Conservation (phyloP, 2,113 vertebrate species). For the Caretta caretta region DNA sequence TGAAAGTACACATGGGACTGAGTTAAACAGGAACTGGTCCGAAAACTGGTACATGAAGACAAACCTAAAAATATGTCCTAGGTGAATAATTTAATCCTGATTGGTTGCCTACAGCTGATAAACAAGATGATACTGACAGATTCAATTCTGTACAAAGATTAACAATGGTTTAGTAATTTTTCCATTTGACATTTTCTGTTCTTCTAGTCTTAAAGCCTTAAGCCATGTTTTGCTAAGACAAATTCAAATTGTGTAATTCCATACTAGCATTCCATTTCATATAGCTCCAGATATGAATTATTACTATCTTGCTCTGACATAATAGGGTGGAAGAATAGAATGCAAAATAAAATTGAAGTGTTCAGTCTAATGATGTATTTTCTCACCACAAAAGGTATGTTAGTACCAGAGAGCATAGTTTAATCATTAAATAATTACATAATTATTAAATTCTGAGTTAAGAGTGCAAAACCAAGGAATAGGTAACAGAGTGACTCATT, state of each 20-base stretch:
- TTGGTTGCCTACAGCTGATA: not conserved
- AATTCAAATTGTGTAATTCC: not conserved
- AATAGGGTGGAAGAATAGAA: not conserved
- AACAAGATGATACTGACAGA: not conserved
- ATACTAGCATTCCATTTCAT: not conserved
- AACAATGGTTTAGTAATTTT: too few species aligned
- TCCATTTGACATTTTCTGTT: not conserved
- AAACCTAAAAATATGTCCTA: not conserved
- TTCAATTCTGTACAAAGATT: not conserved
- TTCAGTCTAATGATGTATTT: not conserved
- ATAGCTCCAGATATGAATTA: not conserved
- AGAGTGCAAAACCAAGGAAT: not conserved
- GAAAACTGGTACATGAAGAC: not conserved
- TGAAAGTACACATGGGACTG: not conserved
- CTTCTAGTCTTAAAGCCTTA: not conserved
- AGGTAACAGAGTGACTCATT: not conserved
- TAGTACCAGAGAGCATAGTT: not conserved
- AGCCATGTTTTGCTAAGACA: not conserved
- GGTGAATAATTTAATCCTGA: not conserved
- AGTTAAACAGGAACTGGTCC: not conserved
- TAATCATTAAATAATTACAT: not conserved
- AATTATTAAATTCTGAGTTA: not conserved
- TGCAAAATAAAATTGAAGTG: not conserved
- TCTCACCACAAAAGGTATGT: not conserved
- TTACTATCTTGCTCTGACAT: not conserved